phyloP scores from a whole-genome alignment of 1,140 invertebrate species.

The Drosophila teissieri region DNA sequence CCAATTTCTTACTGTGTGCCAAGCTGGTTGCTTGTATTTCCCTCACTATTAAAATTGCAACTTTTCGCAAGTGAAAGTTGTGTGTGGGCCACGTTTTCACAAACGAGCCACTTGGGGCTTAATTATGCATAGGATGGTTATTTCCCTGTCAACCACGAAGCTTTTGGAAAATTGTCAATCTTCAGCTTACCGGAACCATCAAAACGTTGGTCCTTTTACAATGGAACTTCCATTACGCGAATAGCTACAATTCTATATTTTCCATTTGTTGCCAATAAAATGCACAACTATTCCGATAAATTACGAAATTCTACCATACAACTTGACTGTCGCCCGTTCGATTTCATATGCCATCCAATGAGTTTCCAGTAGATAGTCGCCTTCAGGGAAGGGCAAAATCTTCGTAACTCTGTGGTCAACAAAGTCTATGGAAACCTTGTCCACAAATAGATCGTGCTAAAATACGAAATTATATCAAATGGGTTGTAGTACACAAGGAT shows the following conservation, averaged over 20 bases:
- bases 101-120: neutral
- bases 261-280: too few species aligned
- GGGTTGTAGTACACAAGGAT: neutral
- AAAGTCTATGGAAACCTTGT: neutral
- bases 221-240: too few species aligned
- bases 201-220: neutral
- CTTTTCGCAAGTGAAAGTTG: constrained; percentile 33
- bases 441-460: neutral
- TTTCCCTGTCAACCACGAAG: neutral
- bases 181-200: neutral
- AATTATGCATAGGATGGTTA: constrained; percentile 1
- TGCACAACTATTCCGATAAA: too few species aligned
- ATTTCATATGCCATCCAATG: neutral
- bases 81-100: neutral
- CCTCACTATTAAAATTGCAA: constrained; percentile 14
- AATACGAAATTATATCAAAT: neutral
- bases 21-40: neutral
- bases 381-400: neutral
- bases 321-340: neutral
- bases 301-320: neutral
- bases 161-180: neutral
- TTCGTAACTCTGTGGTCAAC: neutral
- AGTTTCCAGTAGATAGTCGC: neutral
- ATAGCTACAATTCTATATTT: too few species aligned
- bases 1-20: constrained; percentile 2